phyloP scores from a whole-genome alignment of 2,113 vertebrate genomes.

The Hippocampus barbouri region DNA sequence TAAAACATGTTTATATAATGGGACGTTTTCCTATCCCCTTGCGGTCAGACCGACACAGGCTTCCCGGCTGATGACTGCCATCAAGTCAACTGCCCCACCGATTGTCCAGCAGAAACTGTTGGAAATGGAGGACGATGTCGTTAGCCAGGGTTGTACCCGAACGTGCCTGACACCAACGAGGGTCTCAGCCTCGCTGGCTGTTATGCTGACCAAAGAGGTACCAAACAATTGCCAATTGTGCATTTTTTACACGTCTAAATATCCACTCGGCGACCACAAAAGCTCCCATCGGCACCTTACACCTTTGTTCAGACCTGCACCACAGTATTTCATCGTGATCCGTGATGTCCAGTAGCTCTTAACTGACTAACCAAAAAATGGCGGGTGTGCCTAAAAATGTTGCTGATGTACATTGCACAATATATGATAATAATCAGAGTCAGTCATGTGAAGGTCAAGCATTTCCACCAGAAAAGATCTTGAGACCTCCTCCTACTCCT shows the following conservation, averaged over 20 bases:
- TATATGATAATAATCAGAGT: not conserved
- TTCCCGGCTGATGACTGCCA: not conserved
- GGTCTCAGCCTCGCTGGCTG: constrained; percentile 77
- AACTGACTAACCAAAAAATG: too few relatives aligned
- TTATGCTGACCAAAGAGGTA: constrained; percentile 83
- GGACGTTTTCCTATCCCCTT: not conserved
- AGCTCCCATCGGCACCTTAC: too few relatives aligned
- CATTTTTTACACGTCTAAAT: too few relatives aligned
- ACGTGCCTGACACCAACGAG: constrained; percentile 82
- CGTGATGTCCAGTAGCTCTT: too few relatives aligned
- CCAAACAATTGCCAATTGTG: not conserved
- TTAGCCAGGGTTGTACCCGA: constrained; percentile 75
- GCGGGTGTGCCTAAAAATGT: too few relatives aligned
- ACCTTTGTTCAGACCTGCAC: too few relatives aligned
- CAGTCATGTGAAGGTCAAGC: not conserved
- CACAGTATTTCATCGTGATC: too few relatives aligned
- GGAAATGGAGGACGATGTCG: constrained; percentile 77
- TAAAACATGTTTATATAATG: not conserved
- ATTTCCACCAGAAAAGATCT: not conserved
- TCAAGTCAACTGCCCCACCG: constrained; percentile 61
- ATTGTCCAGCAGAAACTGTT: constrained; percentile 71
- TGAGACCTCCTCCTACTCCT: not conserved
- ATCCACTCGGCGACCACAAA: too few relatives aligned
- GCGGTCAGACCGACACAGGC: not conserved
- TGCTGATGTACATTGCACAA: not conserved